Base-by-base conservation (phyloP, 2,888 invertebrate genomes). In the Athetis lepigone region DNA sequence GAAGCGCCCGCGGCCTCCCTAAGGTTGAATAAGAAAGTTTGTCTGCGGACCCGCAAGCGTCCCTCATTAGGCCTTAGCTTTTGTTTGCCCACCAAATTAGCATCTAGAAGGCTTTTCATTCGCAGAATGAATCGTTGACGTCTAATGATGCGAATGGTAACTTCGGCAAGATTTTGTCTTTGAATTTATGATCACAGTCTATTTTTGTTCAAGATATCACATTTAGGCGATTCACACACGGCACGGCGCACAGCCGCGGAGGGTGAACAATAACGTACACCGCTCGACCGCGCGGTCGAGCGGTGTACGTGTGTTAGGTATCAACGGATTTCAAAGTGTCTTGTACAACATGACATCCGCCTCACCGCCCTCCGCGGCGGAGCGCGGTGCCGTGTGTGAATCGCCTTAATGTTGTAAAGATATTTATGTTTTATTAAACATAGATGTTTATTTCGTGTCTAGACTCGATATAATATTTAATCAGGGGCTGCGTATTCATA, bases 21-120 rank as follows among this genome's bases (percentile, higher is more conserved):
- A 85, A 72, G 67, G 73, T 79, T 86, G 90, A 90, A 90, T 90
- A 94, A 93, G 92, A 93, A 94, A 94, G 90, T 95, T 93, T 90
- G 89, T 88, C 88, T 88, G 84, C 84, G 84, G 85, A 83, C 89
- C 88, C 89, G 85, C 87, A 84, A 90, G 86, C 81, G 79, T 76
- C 90, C 90, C 92, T 94, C 94, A 94, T 94, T 94, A 94, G 93
- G 88, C 88, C 87, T 87, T 86, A 85, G 87, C 90, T 91, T 91
- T 93, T 94, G 93, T 93, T 95, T 94, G 91, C 90, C 89, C 88
- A 88, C 89, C 84, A 91, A 94, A 94, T 95, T 94, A 94, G 91
- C 92, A 93, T 91, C 90, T 87, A 89, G 89, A 89, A 90, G 88
- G 89, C 88, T 86, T 88, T 88, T 86, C 85, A 88, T 87, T 85